Base-by-base conservation (phyloP, 2,113 vertebrate species). In the Clinocottus analis region DNA sequence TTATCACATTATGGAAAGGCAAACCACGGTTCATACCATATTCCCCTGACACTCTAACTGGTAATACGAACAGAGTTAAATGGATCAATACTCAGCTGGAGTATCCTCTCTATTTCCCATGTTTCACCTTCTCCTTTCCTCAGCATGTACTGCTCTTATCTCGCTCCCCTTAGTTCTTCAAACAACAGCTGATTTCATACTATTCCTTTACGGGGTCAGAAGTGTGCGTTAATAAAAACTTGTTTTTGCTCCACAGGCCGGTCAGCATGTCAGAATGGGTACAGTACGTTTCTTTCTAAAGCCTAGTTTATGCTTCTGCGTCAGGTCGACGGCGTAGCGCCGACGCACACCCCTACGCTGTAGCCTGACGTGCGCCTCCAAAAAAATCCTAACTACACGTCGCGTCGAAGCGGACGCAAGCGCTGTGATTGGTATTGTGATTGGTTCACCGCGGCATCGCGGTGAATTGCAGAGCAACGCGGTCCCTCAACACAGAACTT, bases 191-290 rank as follows among this genome's bases (percentile, higher is more conserved):
- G n/a, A 27, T 39, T 37, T n/a, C 56, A 45, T 56, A 23, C 23
- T 49, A 49, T 75, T 51, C n/a, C 61, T 62, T 60, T 33, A n/a
- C 51, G 69, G 41, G 67, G 63, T 73, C 63, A 78, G 64, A 62
- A 39, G 68, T 27, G 45, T 63, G 10, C 55, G 73, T 47, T 74
- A 41, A 58, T 70, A 87, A 70, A 71, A 77, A 70, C 69, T 33
- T 39, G 64, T 53, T 84, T 53, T 75, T 71, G 72, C 74, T 77
- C 64, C 53, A 67, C 72, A 49, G 67, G 77, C 33, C 56, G 45
- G 72, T 75, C 82, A 74, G 70, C 78, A 2, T 87, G 83, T 75
- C 83, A 87, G 75, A 85, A 76, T 85, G 88, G 55, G 88, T 55
- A 76, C 83, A 75, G 33, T 49, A 75, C 64, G 60, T 86, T 75